Evolutionary conservation across 2,888 invertebrate species (phyloP).

Genomic region (Cataglyphis altisquamis): DNA sequence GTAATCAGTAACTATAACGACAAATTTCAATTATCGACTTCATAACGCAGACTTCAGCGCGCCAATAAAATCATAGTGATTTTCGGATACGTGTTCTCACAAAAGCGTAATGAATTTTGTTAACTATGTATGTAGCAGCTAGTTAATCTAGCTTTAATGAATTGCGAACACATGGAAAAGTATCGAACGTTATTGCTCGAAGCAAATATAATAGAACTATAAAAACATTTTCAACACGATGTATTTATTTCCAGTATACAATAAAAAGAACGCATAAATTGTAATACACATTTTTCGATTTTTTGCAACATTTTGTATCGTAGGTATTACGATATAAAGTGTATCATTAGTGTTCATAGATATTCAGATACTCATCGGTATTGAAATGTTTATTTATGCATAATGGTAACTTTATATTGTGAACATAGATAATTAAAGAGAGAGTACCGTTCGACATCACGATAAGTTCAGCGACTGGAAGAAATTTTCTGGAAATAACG

Average conservation of each 20-base stretch:
- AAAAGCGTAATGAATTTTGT: constrained; percentile 51
- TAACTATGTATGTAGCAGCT: constrained; percentile 38
- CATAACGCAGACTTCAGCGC: background rate
- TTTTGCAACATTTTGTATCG: background rate
- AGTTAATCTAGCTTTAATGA: constrained; percentile 39
- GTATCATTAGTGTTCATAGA: background rate
- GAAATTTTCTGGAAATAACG: constrained; percentile 61
- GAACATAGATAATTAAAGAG: constrained; percentile 16
- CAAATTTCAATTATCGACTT: constrained; percentile 49
- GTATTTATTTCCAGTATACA: background rate
- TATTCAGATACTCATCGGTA: constrained; percentile 20
- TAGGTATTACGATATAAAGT: background rate
- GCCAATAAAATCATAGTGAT: constrained; percentile 49
- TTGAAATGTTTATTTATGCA: constrained; percentile 35
- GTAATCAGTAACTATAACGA: constrained; percentile 17
- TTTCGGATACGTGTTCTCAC: constrained; percentile 32
- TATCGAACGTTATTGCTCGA: constrained; percentile 34
- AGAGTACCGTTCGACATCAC: background rate
- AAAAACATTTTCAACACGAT: constrained; percentile 1
- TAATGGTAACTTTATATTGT: background rate
- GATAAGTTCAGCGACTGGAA: background rate
- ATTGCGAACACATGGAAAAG: constrained; percentile 20
- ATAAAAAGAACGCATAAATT: constrained; percentile 11
- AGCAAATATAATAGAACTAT: background rate
- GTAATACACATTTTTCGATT: background rate